These are phyloP conservation scores for Tipula helvola DNA, from an alignment of 2,888 invertebrate genomes.

Conservation along the genomic window DNA sequence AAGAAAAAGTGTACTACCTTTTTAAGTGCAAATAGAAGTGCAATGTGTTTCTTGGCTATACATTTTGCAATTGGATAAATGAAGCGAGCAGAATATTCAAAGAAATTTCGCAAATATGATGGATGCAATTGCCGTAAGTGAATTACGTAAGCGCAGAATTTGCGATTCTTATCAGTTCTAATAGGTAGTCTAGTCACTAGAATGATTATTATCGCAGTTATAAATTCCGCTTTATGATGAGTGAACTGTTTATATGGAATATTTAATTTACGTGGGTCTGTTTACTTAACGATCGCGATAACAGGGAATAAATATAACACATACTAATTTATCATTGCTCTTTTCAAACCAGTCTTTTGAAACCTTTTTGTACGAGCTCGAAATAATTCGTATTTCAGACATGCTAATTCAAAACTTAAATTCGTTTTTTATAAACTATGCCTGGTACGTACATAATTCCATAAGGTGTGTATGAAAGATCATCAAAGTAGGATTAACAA, in stretches of 20 bases:
- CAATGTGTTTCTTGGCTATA: not conserved
- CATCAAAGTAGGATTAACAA: too few relatives aligned
- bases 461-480: too few relatives aligned
- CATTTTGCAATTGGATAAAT: not conserved
- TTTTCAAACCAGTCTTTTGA: too few relatives aligned
- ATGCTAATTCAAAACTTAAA: too few relatives aligned
- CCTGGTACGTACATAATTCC: too few relatives aligned
- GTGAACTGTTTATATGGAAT: not conserved
- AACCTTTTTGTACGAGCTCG: too few relatives aligned
- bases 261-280: not conserved
- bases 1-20: not conserved
- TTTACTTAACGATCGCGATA: not conserved
- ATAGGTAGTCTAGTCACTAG: not conserved
- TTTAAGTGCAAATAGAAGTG: not conserved
- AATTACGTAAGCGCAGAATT: not conserved
- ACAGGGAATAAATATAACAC: not conserved
- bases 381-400: too few relatives aligned
- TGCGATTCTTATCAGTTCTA: not conserved
- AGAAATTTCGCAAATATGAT: conserved; percentile 18
- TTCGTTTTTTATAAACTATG: too few relatives aligned
- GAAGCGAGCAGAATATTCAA: not conserved
- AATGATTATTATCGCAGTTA: not conserved
- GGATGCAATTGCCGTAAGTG: conserved; percentile 37
- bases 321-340: not conserved
- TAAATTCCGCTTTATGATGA: not conserved